A percentile compares a stretch with the other conserved stretches of the same genome.
Evolutionary conservation across 2,888 invertebrate genomes (phyloP).

Genomic region (Polymixis lichenea): DNA sequence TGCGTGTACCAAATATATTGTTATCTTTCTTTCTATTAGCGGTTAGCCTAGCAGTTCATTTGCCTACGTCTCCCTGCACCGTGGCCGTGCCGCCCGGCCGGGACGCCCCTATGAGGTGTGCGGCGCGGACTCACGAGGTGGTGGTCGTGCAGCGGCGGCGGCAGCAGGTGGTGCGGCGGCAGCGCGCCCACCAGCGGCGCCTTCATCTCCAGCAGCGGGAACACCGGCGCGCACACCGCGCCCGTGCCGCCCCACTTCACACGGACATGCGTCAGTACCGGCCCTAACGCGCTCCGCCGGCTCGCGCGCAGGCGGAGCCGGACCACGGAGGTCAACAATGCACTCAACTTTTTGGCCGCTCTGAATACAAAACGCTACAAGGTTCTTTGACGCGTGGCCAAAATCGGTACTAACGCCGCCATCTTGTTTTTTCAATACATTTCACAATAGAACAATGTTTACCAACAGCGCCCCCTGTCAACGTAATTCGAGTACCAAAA

Average conservation of each 20-base stretch:
- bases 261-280: background rate
- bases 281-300: background rate
- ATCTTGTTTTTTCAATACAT: background rate
- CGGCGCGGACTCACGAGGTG: slow-evolving; percentile 89
- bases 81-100: slow-evolving; percentile 9
- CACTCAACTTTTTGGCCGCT: slow-evolving; percentile 23
- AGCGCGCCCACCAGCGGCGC: slow-evolving; percentile 89
- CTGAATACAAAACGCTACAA: background rate
- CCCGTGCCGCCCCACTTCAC: slow-evolving; percentile 73
- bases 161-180: slow-evolving; percentile 90
- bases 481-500: background rate
- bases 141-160: slow-evolving; percentile 92
- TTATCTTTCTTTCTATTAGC: background rate
- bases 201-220: slow-evolving; percentile 90
- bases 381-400: background rate
- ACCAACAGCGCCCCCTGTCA: background rate
- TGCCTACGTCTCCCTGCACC: background rate
- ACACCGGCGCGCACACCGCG: slow-evolving; percentile 85
- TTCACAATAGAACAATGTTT: background rate
- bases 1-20: background rate
- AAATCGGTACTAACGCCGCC: background rate
- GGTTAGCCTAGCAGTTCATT: slow-evolving; percentile 27
- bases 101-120: slow-evolving; percentile 44
- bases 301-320: background rate
- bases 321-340: background rate